Conservation (phyloP, 1,140 invertebrate genomes). For the Artemia franciscana region DNA sequence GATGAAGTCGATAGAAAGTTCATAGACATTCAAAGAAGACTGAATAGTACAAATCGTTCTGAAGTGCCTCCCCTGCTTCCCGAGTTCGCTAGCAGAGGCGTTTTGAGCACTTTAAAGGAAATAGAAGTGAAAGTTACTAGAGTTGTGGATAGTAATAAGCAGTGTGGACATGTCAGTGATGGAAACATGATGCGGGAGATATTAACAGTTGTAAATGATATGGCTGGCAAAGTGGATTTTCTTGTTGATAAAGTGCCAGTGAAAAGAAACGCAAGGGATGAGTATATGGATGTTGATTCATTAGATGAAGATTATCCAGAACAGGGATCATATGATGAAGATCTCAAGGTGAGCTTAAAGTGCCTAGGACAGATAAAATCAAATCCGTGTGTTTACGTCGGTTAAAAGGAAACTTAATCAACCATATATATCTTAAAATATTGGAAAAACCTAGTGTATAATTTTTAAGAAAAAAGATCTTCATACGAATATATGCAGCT, state of each 20-base stretch:
- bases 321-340: conserved; percentile 1
- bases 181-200: conserved; percentile 4
- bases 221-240: conserved; percentile 20
- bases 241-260: conserved; percentile 13
- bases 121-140: conserved; percentile 9
- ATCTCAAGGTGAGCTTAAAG: no score
- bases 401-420: no score
- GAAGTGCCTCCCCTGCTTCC: conserved; percentile 8
- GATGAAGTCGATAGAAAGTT: conserved; percentile 11
- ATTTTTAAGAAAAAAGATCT: no score
- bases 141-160: not conserved
- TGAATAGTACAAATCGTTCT: not conserved
- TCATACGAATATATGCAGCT: no score
- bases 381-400: no score
- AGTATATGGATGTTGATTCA: not conserved
- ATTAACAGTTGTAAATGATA: conserved; percentile 9
- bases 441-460: no score
- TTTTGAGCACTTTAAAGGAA: conserved; percentile 18
- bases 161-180: not conserved
- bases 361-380: no score
- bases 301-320: conserved; percentile 1
- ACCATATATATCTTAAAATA: no score
- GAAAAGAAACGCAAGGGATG: not conserved
- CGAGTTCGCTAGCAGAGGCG: conserved; percentile 16
- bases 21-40: conserved; percentile 6